Evolutionary conservation across 2,113 vertebrate species (phyloP).

Genomic region (Corythornis cristatus): DNA sequence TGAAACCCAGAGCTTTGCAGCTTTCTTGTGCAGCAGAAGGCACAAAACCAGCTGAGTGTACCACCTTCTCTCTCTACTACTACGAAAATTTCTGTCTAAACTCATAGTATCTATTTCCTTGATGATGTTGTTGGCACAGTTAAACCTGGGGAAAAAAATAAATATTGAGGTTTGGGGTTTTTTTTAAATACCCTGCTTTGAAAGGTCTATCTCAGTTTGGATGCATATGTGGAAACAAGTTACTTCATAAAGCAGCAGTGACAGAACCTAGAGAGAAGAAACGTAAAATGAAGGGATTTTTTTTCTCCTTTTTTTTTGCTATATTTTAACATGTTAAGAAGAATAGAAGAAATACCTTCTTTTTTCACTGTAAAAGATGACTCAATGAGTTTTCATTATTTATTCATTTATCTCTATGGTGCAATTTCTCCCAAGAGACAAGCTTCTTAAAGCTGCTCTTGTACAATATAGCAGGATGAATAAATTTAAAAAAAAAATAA

Average conservation of each 20-base stretch:
- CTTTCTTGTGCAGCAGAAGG: not conserved
- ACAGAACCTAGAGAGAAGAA: not conserved
- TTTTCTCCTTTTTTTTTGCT: not conserved
- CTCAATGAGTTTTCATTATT: constrained; percentile 8
- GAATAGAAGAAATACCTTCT: not conserved
- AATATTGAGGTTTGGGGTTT: too few relatives aligned
- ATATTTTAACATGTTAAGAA: not conserved
- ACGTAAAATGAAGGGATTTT: not conserved
- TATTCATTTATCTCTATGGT: constrained; percentile 1
- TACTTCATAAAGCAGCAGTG: not conserved
- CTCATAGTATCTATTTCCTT: not conserved
- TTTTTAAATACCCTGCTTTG: not conserved
- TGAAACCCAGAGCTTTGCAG: not conserved
- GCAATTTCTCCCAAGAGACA: not conserved
- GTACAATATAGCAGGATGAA: not conserved
- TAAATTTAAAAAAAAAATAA: constrained; percentile 27
- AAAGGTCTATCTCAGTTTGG: not conserved
- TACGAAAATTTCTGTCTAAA: not conserved
- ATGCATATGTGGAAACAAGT: not conserved
- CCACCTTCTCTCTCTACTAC: not conserved
- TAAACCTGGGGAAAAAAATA: not conserved
- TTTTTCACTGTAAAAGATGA: not conserved
- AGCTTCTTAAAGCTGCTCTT: not conserved
- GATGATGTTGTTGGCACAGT: not conserved
- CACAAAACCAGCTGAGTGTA: not conserved